A percentile compares a stretch with the other conserved stretches of the same genome.
These are phyloP conservation scores for Misgurnus anguillicaudatus DNA, from an alignment of 2,113 vertebrate species.

Conservation along the genomic window DNA sequence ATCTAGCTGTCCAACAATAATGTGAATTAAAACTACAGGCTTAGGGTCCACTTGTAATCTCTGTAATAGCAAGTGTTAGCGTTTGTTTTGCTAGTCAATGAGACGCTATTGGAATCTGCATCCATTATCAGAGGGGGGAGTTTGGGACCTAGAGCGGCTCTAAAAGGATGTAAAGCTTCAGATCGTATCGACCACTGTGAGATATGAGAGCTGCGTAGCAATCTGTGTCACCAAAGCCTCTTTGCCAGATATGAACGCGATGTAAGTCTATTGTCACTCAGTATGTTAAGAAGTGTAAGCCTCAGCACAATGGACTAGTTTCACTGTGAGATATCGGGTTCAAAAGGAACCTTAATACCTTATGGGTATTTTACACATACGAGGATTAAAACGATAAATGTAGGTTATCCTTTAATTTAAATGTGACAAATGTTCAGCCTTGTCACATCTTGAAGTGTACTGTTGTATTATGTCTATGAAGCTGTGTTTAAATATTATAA, in stretches of 20 bases:
- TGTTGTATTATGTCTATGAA: background rate
- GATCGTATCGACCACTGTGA: conserved; percentile 39
- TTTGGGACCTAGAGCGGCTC: conserved; percentile 28
- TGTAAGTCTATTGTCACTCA: conserved; percentile 66
- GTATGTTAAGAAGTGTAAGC: conserved; percentile 68
- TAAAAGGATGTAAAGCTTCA: conserved; percentile 46
- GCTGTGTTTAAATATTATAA: conserved; percentile 24
- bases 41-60: conserved; percentile 66
- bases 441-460: conserved; percentile 33
- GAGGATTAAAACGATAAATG: conserved; percentile 68
- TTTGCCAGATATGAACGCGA: conserved; percentile 50
- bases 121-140: conserved; percentile 37
- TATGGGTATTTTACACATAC: conserved; percentile 63
- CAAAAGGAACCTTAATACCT: conserved; percentile 39
- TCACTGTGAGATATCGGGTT: conserved; percentile 44
- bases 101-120: conserved; percentile 17
- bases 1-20: conserved; percentile 65
- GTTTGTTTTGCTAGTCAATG: conserved; percentile 33
- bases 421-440: conserved; percentile 55
- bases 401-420: conserved; percentile 72
- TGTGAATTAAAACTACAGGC: conserved; percentile 62
- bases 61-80: conserved; percentile 55
- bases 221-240: conserved; percentile 52
- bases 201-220: conserved; percentile 46
- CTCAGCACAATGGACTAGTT: conserved; percentile 56